Evolutionary conservation across 2,888 invertebrate species (phyloP).

Genomic region (Oligia latruncula): DNA sequence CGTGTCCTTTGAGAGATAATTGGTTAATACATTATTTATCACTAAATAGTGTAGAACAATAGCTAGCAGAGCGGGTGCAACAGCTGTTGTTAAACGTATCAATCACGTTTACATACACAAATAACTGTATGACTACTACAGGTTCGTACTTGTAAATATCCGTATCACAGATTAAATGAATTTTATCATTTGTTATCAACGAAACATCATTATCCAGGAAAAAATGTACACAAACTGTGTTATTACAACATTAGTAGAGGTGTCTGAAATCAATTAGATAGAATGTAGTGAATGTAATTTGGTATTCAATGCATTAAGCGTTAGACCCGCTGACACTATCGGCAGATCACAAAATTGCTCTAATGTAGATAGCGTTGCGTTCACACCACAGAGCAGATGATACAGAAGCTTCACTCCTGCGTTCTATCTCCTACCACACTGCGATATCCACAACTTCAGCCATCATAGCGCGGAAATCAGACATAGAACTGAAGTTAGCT

Average conservation of each 20-base stretch:
- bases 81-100: conserved; percentile 28
- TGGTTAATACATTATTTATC: conserved; percentile 11
- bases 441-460: not conserved
- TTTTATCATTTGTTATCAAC: conserved; percentile 41
- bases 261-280: conserved; percentile 8
- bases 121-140: conserved; percentile 28
- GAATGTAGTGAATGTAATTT: not conserved
- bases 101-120: conserved; percentile 32
- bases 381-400: not conserved
- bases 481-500: not conserved
- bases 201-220: conserved; percentile 31
- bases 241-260: conserved; percentile 43
- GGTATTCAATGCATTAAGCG: conserved; percentile 17
- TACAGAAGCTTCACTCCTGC: not conserved
- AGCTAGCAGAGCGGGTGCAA: not conserved
- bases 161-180: conserved; percentile 33
- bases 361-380: conserved; percentile 13
- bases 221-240: conserved; percentile 35
- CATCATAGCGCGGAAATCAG: not conserved
- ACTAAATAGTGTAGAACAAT: not conserved
- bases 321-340: conserved; percentile 20
- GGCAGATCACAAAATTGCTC: conserved; percentile 12
- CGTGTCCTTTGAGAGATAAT: conserved; percentile 7
- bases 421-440: not conserved
- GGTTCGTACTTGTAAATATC: conserved; percentile 12